Evolutionary conservation across 2,888 invertebrate genomes (phyloP).

Genomic region (Phaonia tiefii): DNA sequence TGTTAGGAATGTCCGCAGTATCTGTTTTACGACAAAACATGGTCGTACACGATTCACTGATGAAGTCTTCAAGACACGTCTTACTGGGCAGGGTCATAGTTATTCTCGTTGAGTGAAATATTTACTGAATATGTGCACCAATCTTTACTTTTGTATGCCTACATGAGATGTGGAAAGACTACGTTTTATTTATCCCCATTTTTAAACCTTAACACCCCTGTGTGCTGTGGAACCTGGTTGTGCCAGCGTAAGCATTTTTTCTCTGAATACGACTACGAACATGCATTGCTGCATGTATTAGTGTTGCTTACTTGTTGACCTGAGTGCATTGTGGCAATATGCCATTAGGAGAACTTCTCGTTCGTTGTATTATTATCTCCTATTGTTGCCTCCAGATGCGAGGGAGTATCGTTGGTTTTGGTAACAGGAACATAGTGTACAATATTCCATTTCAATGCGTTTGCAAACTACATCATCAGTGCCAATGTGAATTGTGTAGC

Average conservation of each 20-base stretch:
- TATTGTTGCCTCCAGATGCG: neutral
- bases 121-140: too few relatives aligned
- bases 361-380: neutral
- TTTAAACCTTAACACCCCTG: too few relatives aligned
- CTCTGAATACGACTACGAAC: neutral
- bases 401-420: neutral
- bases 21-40: too few relatives aligned
- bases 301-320: slow-evolving; percentile 21
- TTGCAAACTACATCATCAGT: slow-evolving; percentile 15
- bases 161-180: too few relatives aligned
- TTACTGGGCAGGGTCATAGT: too few relatives aligned
- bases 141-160: too few relatives aligned
- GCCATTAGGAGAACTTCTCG: neutral
- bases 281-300: neutral
- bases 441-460: slow-evolving; percentile 3
- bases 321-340: slow-evolving; percentile 10
- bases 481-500: neutral
- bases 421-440: neutral
- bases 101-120: too few relatives aligned
- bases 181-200: too few relatives aligned
- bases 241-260: slow-evolving; percentile 46
- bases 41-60: too few relatives aligned
- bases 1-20: too few relatives aligned
- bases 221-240: neutral
- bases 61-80: too few relatives aligned